These are phyloP conservation scores for Channa argus DNA, from an alignment of 2,113 vertebrate species.

Conservation along the genomic window DNA sequence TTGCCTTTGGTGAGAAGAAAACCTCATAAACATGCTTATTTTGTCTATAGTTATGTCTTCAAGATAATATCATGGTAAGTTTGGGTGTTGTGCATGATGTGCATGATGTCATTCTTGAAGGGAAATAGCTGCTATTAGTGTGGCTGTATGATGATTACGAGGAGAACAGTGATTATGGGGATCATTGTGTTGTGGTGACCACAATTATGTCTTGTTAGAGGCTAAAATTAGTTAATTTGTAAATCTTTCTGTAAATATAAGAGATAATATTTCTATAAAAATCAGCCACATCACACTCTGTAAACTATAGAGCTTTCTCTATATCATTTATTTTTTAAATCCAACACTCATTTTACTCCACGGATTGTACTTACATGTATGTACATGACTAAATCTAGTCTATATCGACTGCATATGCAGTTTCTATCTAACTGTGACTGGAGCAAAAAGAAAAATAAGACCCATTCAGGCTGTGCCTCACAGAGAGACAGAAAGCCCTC, in stretches of 20 bases:
- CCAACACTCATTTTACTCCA: not conserved
- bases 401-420: not conserved
- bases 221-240: not conserved
- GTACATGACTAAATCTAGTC: too few species aligned
- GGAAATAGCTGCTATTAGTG: conserved; percentile 69
- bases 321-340: not conserved
- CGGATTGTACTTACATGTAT: not conserved
- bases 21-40: conserved; percentile 42
- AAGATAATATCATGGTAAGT: conserved; percentile 62
- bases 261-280: not conserved
- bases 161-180: conserved; percentile 34
- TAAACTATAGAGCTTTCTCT: too few species aligned
- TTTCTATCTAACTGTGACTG: conserved; percentile 32
- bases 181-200: conserved; percentile 16
- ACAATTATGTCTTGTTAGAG: conserved; percentile 13
- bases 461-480: conserved; percentile 59
- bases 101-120: conserved; percentile 60
- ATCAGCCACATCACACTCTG: not conserved
- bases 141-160: conserved; percentile 38
- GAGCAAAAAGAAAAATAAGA: conserved; percentile 51
- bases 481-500: conserved; percentile 65
- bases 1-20: conserved; percentile 19
- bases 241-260: not conserved
- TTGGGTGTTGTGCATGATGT: conserved; percentile 56
- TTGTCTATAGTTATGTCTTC: conserved; percentile 54